phyloP scores from a whole-genome alignment of 2,797 vertebrate species.

The Petrocephalus schoutedeni region DNA sequence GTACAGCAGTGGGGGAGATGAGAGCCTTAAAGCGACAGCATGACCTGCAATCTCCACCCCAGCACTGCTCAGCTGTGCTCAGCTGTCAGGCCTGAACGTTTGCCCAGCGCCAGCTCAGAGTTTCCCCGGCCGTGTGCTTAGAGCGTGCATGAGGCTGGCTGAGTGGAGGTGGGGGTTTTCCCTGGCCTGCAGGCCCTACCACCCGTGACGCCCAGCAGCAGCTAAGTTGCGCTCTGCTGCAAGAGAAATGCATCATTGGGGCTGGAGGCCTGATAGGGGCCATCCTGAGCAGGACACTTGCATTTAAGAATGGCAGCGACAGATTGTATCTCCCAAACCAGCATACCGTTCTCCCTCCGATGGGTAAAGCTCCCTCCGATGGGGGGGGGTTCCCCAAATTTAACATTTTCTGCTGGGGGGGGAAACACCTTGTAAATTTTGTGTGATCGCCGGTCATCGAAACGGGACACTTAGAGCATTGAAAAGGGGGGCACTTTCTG shows the following conservation, averaged over 20 bases:
- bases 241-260: not conserved
- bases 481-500: not conserved
- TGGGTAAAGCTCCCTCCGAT: not conserved
- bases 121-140: not conserved
- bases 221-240: not conserved
- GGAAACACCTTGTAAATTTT: not conserved
- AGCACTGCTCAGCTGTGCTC: not conserved
- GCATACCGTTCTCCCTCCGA: not conserved
- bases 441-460: not conserved
- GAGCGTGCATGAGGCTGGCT: not conserved
- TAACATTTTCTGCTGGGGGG: not conserved
- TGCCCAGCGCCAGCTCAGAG: not conserved
- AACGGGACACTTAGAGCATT: not conserved
- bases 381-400: not conserved
- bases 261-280: not conserved
- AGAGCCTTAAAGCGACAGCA: not conserved
- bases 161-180: not conserved
- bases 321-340: not conserved
- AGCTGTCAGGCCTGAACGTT: not conserved
- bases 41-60: not conserved
- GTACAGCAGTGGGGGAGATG: not conserved
- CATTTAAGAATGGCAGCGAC: not conserved
- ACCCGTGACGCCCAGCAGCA: not conserved
- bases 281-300: not conserved
- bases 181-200: not conserved